Conservation (phyloP, 2,888 invertebrate genomes). For the Chesias legatella region DNA sequence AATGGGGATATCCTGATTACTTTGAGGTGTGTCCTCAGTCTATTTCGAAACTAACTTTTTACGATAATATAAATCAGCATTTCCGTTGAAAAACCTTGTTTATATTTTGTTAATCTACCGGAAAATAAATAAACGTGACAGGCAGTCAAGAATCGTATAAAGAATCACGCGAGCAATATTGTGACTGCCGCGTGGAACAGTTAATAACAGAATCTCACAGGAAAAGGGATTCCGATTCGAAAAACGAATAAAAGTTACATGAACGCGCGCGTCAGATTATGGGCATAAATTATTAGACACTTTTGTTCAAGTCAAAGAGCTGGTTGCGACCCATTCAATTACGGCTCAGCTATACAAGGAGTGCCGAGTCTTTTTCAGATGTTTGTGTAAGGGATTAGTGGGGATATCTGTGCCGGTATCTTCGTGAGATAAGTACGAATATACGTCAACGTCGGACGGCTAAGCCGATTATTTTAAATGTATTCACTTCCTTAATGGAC, state of each 20-base stretch:
- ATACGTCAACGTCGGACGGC: constrained; percentile 80
- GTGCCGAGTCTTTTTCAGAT: constrained; percentile 77
- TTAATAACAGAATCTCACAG: constrained; percentile 69
- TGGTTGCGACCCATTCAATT: constrained; percentile 73
- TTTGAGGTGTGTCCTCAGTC: constrained; percentile 51
- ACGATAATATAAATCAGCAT: constrained; percentile 31
- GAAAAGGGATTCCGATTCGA: constrained; percentile 54
- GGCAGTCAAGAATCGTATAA: constrained; percentile 56
- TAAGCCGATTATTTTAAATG: constrained; percentile 81
- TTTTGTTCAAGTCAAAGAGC: constrained; percentile 75
- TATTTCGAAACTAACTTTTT: constrained; percentile 54
- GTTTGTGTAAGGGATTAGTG: constrained; percentile 78
- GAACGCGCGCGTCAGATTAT: constrained; percentile 73
- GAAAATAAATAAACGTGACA: constrained; percentile 56
- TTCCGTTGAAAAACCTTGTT: constrained; percentile 31
- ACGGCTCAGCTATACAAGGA: constrained; percentile 71
- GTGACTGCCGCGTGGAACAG: constrained; percentile 65
- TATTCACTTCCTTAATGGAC: constrained; percentile 81
- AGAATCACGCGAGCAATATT: constrained; percentile 64
- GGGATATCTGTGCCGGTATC: constrained; percentile 79
- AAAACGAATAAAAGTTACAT: constrained; percentile 63
- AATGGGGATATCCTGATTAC: constrained; percentile 75
- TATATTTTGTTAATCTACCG: constrained; percentile 48
- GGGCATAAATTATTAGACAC: constrained; percentile 77
- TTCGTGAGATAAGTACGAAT: constrained; percentile 79